Base-by-base conservation (phyloP, 1,140 invertebrate genomes). In the Ptiloglossa arizonensis region DNA sequence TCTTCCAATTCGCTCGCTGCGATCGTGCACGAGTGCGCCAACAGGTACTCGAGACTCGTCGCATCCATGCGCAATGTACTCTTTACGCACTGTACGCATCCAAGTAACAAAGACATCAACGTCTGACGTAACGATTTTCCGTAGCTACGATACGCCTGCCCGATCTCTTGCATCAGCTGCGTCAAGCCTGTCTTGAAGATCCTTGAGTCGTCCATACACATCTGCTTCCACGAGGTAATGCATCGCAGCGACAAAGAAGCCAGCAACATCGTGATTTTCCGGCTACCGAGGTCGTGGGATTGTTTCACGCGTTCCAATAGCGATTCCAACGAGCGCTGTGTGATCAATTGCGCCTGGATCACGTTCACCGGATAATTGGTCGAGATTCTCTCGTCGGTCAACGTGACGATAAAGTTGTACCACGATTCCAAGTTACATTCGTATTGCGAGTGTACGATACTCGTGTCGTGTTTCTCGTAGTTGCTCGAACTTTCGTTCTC, bases 371-470 rank as follows among this genome's bases (percentile, higher is more conserved):
- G 68, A 72, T 89, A 88, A 44, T 87, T 87, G 17, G 86, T 88
- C 0, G 81, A 57, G 1, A 90, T 89, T 38, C 91, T 89, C 9
- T 89, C 87, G n/a, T 92, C 90, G 0, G 91, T 93, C 0, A 93
- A 73, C n/a, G 89, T 87, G 1, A 92, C 90, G 5, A 93, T 81
- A 17, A 92, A 86, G 54, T 92, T 88, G 29, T 93, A 92, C 91
- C 90, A 92, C 11, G 92, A 91, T 64, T 92, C 91, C 19, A 93
- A 80, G 73, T 92, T 93, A 6, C 84, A 87, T 70, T 92, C 90
- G 17, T 91, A 91, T 6, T 91, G 57, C 0, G 90, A 88, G 70
- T 86, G 59, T 27, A 72, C 54, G 3, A 73, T 32, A 54, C 38
- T 76, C 5, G 5, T 32, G 4, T 74, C 54, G 19, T 63, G 54